Conservation (phyloP, 2,888 invertebrate species). For the Bruchidius siliquastri region DNA sequence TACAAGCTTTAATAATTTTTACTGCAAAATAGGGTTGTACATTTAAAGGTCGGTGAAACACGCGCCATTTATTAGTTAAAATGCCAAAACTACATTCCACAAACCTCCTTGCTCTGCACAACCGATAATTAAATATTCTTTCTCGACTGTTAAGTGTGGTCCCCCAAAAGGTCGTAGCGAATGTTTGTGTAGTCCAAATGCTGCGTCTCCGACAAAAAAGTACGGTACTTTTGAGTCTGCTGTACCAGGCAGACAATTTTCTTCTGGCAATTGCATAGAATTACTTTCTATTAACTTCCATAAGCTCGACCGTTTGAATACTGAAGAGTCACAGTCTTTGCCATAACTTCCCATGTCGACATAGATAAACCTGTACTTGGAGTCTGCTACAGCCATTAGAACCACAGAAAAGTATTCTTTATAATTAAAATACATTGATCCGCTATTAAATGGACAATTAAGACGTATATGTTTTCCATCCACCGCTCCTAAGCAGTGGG, state of each 20-base stretch:
- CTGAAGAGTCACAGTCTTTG: conserved; percentile 10
- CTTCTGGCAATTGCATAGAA: not conserved
- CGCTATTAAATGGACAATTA: conserved; percentile 6
- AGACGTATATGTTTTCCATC: conserved; percentile 10
- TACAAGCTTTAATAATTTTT: conserved; percentile 24
- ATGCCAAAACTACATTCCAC: conserved; percentile 25
- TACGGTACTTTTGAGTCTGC: conserved; percentile 7
- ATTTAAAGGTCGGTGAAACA: conserved; percentile 24
- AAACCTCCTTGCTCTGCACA: conserved; percentile 23
- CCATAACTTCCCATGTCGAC: conserved; percentile 8
- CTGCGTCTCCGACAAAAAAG: conserved; percentile 6
- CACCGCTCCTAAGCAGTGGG: conserved; percentile 9
- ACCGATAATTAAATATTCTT: conserved; percentile 15
- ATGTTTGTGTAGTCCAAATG: conserved; percentile 10
- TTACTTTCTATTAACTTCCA: conserved; percentile 5
- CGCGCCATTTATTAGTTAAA: conserved; percentile 27
- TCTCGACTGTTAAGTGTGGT: conserved; percentile 9
- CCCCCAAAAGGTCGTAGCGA: conserved; percentile 14
- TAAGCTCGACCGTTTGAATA: conserved; percentile 4
- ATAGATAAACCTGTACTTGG: conserved; percentile 8
- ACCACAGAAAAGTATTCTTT: conserved; percentile 11
- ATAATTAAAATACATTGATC: conserved; percentile 9
- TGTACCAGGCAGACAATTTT: conserved; percentile 4
- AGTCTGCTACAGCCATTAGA: conserved; percentile 10
- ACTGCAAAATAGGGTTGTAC: conserved; percentile 17